Base-by-base conservation (phyloP, 2,113 vertebrate species). In the Crotalus horridus region DNA sequence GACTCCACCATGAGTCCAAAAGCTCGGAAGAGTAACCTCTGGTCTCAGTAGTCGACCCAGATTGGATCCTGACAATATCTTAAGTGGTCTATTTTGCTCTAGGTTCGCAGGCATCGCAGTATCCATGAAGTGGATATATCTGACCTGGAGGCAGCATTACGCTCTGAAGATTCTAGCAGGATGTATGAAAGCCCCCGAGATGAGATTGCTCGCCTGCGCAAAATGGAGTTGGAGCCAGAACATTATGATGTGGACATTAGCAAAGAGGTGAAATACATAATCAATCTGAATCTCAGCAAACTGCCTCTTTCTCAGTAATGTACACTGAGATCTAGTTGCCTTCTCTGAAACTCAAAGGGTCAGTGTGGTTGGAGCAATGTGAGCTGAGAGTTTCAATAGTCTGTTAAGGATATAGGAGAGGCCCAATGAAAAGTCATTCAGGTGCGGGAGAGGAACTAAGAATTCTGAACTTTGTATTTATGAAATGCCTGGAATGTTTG, bases 101-200 rank as follows among this genome's bases (percentile, higher is more conserved):
- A 99, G 99, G 98, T 99, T 10, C 98, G 98, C 15, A 97, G 99
- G 54, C 98, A 99, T 94, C 97, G 99, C 89, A 99, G 99, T 91
- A 98, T 99, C 95, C 99, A 99, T 0, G 99, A 99, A 95, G 99
- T 99, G 64, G 99, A 99, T 92, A 99, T 99, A 95, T 99, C 98
- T 4, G 99, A 99, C 95, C 96, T 99, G 95, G 99, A 99, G 96
- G 98, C 98, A 0, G 99, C 99, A 0, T 98, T 99, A 87, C 98
- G 98, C 48, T 97, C 97, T 0, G 97, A 98, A 0, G 98, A 98
- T 21, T 92, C 98, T 0, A 85, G 96, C 0, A 97, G 96, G 90
- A 97, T 98, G 23, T 97, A 98, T 0, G 99, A 99, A 98, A 99
- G 99, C 0, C 99, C 99, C 0, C 96, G 98, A 87, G 98, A 99